These are phyloP conservation scores for Pangasius larnaudii DNA, from an alignment of 2,797 vertebrate species.

Conservation along the genomic window DNA sequence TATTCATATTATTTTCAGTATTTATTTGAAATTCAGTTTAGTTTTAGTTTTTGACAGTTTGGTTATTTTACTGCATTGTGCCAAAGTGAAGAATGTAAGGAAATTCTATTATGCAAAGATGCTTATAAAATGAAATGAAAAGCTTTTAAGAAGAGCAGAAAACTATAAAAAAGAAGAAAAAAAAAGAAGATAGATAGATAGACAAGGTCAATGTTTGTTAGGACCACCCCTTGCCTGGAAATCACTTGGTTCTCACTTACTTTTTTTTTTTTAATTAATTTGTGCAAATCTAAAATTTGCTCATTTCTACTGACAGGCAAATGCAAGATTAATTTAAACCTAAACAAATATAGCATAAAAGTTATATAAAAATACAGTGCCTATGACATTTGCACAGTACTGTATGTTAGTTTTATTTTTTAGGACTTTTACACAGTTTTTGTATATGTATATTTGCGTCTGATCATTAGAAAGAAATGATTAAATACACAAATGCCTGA, in stretches of 20 bases:
- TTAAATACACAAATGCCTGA: background rate
- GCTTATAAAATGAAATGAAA: background rate
- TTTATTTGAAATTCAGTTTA: background rate
- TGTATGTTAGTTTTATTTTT: no score
- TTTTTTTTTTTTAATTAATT: background rate
- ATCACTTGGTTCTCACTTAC: background rate
- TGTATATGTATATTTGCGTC: background rate
- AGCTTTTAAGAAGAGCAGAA: background rate
- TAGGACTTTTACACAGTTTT: no score
- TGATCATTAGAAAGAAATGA: background rate
- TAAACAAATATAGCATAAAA: background rate
- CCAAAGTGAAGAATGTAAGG: background rate
- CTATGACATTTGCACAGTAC: no score
- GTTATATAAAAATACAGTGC: background rate
- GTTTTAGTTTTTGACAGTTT: background rate
- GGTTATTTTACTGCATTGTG: background rate
- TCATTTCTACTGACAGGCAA: background rate
- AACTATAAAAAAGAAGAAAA: background rate
- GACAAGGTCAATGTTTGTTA: background rate
- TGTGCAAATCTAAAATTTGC: background rate
- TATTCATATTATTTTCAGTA: background rate
- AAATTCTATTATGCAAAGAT: background rate
- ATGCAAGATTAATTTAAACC: background rate
- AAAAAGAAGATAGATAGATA: no score
- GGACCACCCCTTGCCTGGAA: background rate